phyloP scores from a whole-genome alignment of 1,140 invertebrate species.

The Micrasema minimum region DNA sequence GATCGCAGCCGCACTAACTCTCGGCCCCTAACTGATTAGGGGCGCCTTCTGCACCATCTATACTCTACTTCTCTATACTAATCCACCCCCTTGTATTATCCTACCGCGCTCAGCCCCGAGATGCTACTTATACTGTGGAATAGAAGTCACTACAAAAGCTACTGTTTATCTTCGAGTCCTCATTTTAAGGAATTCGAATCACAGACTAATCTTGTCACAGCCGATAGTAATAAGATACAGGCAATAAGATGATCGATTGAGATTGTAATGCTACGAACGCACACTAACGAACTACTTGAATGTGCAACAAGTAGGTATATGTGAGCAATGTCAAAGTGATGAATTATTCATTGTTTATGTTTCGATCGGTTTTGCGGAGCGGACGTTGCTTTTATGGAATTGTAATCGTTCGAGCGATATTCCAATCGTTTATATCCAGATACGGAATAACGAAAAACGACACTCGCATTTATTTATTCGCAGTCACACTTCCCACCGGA shows the following conservation, averaged over 20 bases:
- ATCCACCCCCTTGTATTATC: too few species aligned
- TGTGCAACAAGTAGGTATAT: constrained; percentile 5
- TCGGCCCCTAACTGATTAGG: constrained; percentile 16
- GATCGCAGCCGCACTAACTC: constrained; percentile 36
- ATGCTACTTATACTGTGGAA: too few species aligned
- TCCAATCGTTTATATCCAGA: constrained; percentile 9
- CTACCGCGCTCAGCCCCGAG: too few species aligned
- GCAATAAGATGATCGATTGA: neutral
- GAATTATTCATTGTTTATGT: constrained; percentile 21
- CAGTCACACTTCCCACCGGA: constrained; percentile 10
- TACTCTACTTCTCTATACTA: neutral
- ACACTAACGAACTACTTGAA: constrained; percentile 2
- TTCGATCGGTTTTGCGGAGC: constrained; percentile 28
- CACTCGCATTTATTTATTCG: neutral
- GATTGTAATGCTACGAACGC: neutral
- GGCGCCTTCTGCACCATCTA: constrained; percentile 9
- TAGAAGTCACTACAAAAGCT: neutral
- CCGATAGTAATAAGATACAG: neutral
- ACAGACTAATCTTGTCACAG: constrained; percentile 1
- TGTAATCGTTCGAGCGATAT: constrained; percentile 24
- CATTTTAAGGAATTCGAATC: constrained; percentile 15
- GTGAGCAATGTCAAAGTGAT: constrained; percentile 17
- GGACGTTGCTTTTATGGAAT: constrained; percentile 25
- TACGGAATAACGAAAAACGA: constrained; percentile 4
- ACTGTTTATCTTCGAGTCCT: constrained; percentile 22